Conservation (phyloP, 1,140 invertebrate species). For the Pseudoatta argentina region DNA sequence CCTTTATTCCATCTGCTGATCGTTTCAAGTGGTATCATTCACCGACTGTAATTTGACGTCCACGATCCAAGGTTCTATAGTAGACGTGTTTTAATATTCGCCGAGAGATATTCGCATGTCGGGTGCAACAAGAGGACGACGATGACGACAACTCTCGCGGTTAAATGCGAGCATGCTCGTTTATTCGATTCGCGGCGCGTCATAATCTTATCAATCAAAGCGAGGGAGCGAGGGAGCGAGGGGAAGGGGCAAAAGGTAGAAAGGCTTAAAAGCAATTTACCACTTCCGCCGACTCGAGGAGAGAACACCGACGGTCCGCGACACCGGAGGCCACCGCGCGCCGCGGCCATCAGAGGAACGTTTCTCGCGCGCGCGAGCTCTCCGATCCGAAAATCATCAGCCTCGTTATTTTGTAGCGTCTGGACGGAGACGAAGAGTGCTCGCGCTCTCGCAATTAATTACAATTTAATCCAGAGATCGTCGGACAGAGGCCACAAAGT, state of each 20-base stretch:
- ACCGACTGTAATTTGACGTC: background rate
- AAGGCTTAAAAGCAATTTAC: slow-evolving; percentile 62
- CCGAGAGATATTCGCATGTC: background rate
- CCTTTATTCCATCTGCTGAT: background rate
- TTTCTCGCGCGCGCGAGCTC: slow-evolving; percentile 23
- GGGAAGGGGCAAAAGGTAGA: background rate
- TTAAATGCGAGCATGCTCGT: slow-evolving; percentile 26
- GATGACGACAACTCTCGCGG: background rate
- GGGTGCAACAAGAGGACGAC: background rate
- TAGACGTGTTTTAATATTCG: slow-evolving; percentile 35
- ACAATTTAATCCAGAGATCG: slow-evolving; percentile 79
- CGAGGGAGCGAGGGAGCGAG: slow-evolving; percentile 1
- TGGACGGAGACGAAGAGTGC: slow-evolving; percentile 8
- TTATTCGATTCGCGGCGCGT: slow-evolving; percentile 59
- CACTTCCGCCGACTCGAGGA: slow-evolving; percentile 34
- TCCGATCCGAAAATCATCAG: slow-evolving; percentile 60
- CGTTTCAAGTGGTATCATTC: slow-evolving; percentile 1
- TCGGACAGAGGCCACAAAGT: slow-evolving; percentile 62
- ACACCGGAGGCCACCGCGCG: slow-evolving; percentile 50
- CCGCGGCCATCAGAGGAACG: slow-evolving; percentile 16
- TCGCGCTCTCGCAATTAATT: slow-evolving; percentile 81
- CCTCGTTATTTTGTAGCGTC: slow-evolving; percentile 58
- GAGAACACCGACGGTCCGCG: slow-evolving; percentile 24
- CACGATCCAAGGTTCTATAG: background rate
- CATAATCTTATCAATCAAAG: slow-evolving; percentile 62